A percentile compares a stretch with the other conserved stretches of the same genome.
phyloP scores from a whole-genome alignment of 2,888 invertebrate species.

The Agrotis puta region DNA sequence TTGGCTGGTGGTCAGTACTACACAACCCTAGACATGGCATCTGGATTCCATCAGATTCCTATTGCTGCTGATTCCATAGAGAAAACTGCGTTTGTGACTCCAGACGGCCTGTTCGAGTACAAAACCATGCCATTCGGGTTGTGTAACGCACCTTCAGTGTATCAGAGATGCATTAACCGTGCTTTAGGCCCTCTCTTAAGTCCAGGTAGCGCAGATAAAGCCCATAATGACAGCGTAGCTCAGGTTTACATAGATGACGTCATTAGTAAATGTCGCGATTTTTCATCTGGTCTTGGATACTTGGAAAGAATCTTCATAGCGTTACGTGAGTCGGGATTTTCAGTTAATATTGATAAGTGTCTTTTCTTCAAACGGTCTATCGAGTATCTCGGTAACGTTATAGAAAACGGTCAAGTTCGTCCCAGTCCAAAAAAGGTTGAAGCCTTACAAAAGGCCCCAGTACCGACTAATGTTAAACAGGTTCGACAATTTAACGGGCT shows the following conservation, averaged over 20 bases:
- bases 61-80: conserved; percentile 58
- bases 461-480: conserved; percentile 62
- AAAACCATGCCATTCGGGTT: conserved; percentile 68
- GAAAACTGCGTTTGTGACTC: conserved; percentile 68
- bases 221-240: conserved; percentile 1
- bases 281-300: conserved; percentile 45
- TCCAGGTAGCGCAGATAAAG: conserved; percentile 6
- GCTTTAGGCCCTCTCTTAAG: conserved; percentile 18
- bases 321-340: conserved; percentile 64
- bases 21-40: conserved; percentile 41
- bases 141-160: conserved; percentile 60
- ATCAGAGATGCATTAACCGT: conserved; percentile 28
- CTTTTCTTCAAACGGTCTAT: conserved; percentile 60
- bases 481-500: conserved; percentile 49
- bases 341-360: conserved; percentile 63
- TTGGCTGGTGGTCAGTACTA: conserved; percentile 25
- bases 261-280: conserved; percentile 49
- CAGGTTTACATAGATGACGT: conserved; percentile 71
- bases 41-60: conserved; percentile 59
- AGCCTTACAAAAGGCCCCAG: conserved; percentile 63
- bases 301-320: conserved; percentile 60
- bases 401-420: conserved; percentile 60
- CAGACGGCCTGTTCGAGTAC: conserved; percentile 68
- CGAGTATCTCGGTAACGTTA: conserved; percentile 66
- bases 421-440: conserved; percentile 67